Base-by-base conservation (phyloP, 2,113 vertebrate species). In the Tupaia tana region DNA sequence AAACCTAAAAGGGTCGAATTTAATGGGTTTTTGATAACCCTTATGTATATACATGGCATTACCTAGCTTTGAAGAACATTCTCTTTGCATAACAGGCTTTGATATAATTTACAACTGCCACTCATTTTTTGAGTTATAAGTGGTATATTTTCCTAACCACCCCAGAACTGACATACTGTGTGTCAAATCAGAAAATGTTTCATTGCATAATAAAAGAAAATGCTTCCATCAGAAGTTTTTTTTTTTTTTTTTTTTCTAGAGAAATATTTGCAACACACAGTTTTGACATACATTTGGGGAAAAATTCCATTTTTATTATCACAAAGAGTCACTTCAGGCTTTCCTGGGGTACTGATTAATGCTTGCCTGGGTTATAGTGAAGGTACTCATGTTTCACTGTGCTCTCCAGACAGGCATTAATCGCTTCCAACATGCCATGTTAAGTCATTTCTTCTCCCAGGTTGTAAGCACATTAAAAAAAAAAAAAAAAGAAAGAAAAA, bases 21-120 rank as follows among this genome's bases (percentile, higher is more conserved):
- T 96, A 96, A 96, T 97, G 64, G 91, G 69, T 88, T 97, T 97
- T 96, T 95, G 86, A 98, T 96, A 97, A 95, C 95, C 89, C 71
- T 95, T 82, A 96, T 93, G 86, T 95, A 96, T 85, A 91, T 91
- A 78, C 73, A 73, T 94, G 82, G 89, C 79, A 96, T 92, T 94
- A 95, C 93, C 87, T 94, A 77, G 59, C 69, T 95, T 93, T 82
- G 69, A 94, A 87, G 96, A 92, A 90, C 67, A 96, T 93, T 93
- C 54, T 91, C 20, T 96, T 91, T 98, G 89, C 93, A 67, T 95
- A 89, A 97, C 81, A 66, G 89, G 90, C 89, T 97, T 96, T 96
- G 86, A 94, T 96, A 94, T 95, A 97, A 96, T 97, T 96, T 97
- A 95, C 63, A 85, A 70, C 77, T 9, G 12, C 34, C 81, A 95